Conservation (phyloP, 1,140 invertebrate genomes). For the Chironomus striatipennis region DNA sequence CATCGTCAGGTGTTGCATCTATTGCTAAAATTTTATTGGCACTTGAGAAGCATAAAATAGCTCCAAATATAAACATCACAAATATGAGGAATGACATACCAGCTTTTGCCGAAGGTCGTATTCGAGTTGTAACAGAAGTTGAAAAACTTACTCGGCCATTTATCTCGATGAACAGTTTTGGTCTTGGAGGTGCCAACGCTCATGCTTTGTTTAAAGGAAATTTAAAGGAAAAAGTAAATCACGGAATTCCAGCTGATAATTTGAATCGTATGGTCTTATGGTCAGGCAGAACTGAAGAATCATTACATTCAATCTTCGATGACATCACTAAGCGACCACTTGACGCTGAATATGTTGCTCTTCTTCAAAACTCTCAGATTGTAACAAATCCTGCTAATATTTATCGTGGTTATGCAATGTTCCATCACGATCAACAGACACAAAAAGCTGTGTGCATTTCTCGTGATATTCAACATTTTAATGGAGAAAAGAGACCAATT, state of each 20-base stretch:
- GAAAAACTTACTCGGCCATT: constrained; percentile 51
- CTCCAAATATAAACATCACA: constrained; percentile 72
- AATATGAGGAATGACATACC: constrained; percentile 62
- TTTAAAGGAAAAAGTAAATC: constrained; percentile 44
- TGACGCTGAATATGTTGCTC: constrained; percentile 46
- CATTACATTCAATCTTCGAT: constrained; percentile 57
- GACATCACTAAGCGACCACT: constrained; percentile 49
- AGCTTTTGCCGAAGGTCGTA: constrained; percentile 56
- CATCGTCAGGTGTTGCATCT: constrained; percentile 77
- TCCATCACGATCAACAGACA: constrained; percentile 29
- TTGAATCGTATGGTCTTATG: constrained; percentile 47
- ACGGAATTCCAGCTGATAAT: constrained; percentile 44
- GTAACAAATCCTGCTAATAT: constrained; percentile 32
- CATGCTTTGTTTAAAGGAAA: constrained; percentile 60
- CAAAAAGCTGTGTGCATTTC: constrained; percentile 39
- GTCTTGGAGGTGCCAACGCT: constrained; percentile 68
- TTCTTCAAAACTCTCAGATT: constrained; percentile 44
- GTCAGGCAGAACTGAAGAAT: constrained; percentile 51
- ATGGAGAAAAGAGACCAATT: constrained; percentile 54
- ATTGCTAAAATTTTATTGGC: constrained; percentile 70
- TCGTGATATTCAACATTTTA: constrained; percentile 48
- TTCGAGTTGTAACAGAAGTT: constrained; percentile 61
- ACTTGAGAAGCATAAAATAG: constrained; percentile 64
- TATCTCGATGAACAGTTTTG: constrained; percentile 69
- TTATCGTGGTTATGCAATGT: constrained; percentile 34